phyloP scores from a whole-genome alignment of 2,888 invertebrate genomes.

The Drosophila diplacantha region DNA sequence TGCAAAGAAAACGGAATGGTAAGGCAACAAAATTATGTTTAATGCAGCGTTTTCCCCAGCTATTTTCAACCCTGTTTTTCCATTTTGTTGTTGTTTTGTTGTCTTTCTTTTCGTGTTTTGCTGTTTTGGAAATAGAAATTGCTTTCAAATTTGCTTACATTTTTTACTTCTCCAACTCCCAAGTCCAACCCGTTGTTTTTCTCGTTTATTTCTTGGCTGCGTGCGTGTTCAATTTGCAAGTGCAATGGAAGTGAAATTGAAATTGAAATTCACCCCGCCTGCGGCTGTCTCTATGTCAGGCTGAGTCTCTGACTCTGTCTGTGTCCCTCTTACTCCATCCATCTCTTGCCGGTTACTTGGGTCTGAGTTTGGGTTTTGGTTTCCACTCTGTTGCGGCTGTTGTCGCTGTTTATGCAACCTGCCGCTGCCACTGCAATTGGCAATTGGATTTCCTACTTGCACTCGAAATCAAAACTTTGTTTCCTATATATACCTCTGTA shows the following conservation, averaged over 20 bases:
- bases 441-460: conserved; percentile 36
- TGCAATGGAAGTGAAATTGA: conserved; percentile 54
- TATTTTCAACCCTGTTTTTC: conserved; percentile 3
- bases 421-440: conserved; percentile 24
- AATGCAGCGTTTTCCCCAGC: conserved; percentile 32
- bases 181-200: conserved; percentile 5
- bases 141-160: conserved; percentile 45
- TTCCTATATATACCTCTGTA: neutral
- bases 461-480: conserved; percentile 29
- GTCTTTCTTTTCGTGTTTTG: neutral
- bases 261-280: conserved; percentile 44
- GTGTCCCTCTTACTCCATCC: neutral
- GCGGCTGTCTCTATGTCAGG: conserved; percentile 3
- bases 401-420: conserved; percentile 46
- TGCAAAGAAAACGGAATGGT: conserved; percentile 37
- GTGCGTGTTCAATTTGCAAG: conserved; percentile 48
- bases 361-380: conserved; percentile 28
- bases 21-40: conserved; percentile 45
- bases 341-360: conserved; percentile 4
- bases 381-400: conserved; percentile 27
- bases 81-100: conserved; percentile 1
- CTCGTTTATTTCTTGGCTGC: conserved; percentile 23
- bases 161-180: conserved; percentile 13
- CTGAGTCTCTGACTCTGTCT: conserved; percentile 5
- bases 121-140: conserved; percentile 40